Conservation (phyloP, 2,113 vertebrate species). For the Ameiurus melas region DNA sequence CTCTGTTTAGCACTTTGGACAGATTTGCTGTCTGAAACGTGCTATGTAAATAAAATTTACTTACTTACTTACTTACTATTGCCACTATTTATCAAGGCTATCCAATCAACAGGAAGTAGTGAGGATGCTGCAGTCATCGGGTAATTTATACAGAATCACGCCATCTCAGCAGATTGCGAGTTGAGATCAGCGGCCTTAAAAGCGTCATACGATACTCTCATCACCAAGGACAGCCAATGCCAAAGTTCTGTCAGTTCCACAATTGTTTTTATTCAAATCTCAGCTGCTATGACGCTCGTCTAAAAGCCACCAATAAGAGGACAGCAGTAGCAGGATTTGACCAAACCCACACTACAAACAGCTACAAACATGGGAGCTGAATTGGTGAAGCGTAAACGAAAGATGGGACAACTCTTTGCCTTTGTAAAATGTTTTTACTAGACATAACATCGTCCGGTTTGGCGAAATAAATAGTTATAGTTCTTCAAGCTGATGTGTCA, state of each 20-base stretch:
- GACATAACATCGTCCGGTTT: background rate
- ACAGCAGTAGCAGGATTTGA: background rate
- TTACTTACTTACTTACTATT: too few relatives aligned
- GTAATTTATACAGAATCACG: background rate
- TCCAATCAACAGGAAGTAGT: background rate
- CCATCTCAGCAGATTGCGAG: background rate
- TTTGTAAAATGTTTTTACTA: background rate
- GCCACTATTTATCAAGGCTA: background rate
- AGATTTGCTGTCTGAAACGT: too few relatives aligned
- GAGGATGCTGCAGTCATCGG: background rate
- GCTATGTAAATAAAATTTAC: too few relatives aligned
- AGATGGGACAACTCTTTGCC: background rate
- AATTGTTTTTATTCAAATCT: background rate
- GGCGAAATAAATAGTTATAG: background rate
- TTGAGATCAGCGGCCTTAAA: background rate
- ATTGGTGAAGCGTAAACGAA: background rate
- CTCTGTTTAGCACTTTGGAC: too few relatives aligned
- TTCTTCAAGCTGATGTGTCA: background rate
- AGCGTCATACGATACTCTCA: background rate
- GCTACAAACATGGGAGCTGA: background rate
- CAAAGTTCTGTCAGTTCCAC: background rate
- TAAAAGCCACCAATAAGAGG: background rate
- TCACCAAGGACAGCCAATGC: background rate
- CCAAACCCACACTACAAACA: background rate
- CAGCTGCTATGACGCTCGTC: background rate